A percentile compares a stretch with the other conserved stretches of the same genome.
These are phyloP conservation scores for Okamejei kenojei DNA, from an alignment of 2,797 vertebrate species.

Conservation along the genomic window DNA sequence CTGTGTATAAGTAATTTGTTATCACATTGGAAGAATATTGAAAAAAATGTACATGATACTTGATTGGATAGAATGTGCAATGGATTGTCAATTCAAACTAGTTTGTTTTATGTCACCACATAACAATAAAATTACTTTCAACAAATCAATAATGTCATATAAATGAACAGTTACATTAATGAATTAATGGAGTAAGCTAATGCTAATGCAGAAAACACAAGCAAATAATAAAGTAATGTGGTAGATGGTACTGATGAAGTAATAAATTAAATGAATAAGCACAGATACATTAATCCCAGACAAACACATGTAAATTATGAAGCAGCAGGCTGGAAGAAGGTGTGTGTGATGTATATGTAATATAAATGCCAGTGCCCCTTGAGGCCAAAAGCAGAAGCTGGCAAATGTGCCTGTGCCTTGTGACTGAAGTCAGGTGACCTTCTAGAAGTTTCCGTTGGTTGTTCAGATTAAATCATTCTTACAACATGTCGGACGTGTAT, in stretches of 20 bases:
- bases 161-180: not conserved
- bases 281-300: not conserved
- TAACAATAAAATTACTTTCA: not conserved
- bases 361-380: too few relatives aligned
- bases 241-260: not conserved
- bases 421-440: too few relatives aligned
- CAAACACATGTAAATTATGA: not conserved
- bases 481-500: too few relatives aligned
- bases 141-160: slow-evolving; percentile 14
- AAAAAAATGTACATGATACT: not conserved
- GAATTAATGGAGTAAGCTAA: slow-evolving; percentile 4
- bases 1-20: not conserved
- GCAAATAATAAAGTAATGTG: not conserved
- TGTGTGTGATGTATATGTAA: too few relatives aligned
- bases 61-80: not conserved
- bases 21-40: not conserved
- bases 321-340: not conserved
- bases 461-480: too few relatives aligned
- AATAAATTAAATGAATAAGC: not conserved
- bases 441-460: too few relatives aligned
- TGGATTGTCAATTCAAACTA: not conserved
- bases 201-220: not conserved
- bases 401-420: too few relatives aligned
- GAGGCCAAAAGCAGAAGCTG: too few relatives aligned
- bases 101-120: not conserved